Conservation (phyloP, 2,888 invertebrate genomes). For the Gandaritis pyraliata region DNA sequence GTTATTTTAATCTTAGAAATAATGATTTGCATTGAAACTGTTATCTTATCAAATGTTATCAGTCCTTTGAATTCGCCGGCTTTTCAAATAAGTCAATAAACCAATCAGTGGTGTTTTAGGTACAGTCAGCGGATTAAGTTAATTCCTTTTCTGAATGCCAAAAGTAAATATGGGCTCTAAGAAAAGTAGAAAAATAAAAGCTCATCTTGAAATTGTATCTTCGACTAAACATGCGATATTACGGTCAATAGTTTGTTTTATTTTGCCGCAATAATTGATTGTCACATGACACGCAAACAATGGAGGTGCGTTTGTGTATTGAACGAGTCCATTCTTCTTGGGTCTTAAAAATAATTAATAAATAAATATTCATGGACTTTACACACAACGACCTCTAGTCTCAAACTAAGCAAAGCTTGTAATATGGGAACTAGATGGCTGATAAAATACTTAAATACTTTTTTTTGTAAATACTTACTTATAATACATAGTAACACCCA, state of each 20-base stretch:
- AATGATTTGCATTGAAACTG: constrained; percentile 29
- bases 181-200: too few species aligned
- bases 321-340: constrained; percentile 38
- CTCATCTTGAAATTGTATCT: constrained; percentile 21
- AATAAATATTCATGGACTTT: too few species aligned
- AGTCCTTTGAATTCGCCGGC: constrained; percentile 39
- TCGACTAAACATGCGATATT: constrained; percentile 18
- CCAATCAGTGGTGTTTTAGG: background rate
- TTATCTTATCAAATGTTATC: constrained; percentile 28
- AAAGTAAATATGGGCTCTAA: too few species aligned
- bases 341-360: constrained; percentile 25
- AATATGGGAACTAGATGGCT: too few species aligned
- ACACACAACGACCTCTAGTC: too few species aligned
- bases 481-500: too few species aligned
- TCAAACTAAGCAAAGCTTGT: too few species aligned
- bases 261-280: constrained; percentile 65
- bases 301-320: constrained; percentile 44
- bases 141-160: too few species aligned
- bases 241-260: constrained; percentile 50
- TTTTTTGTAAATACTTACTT: too few species aligned
- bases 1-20: constrained; percentile 44
- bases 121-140: too few species aligned
- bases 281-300: constrained; percentile 63
- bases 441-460: too few species aligned
- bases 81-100: constrained; percentile 17